Evolutionary conservation across 2,888 invertebrate genomes (phyloP), one percentile per base, ranked within the genome.

Genomic region (Leptura quadrifasciata): DNA sequence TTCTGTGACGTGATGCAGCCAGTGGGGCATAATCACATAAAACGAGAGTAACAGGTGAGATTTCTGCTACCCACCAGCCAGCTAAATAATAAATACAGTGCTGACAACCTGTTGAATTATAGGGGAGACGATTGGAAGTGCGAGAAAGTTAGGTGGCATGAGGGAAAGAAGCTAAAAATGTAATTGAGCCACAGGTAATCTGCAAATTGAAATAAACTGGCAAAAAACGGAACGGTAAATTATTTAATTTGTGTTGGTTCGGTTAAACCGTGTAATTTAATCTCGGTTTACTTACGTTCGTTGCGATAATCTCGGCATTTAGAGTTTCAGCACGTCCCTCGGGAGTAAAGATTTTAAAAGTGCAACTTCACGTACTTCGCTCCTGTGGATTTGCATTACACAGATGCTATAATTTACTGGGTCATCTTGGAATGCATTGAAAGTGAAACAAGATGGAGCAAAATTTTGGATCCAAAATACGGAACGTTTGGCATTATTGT

Each of bases 21-120:
- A 39, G 12, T 10, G 52, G 39, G 60, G 39, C 9, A 39, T 35
- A 24, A 70, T 55, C 69, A 21, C 47, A 24, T 70, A 70, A 70
- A 70, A 8, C 60, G 20, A 5, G 47, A 70, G 69, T 70, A 70
- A 70, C 69, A 70, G 69, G 69, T 70, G 55, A 57, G 60, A 57
- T 24, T 60, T 24, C 69, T 52, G 65, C 24, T 52, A 24, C 65
- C 57, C 20, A 20, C 24, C 39, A 39, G 39, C 58, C 39, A n/a
- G 69, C 82, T 85, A 85, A 86, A 85, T 86, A 86, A 86, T 86
- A 86, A 86, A 86, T 84, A 82, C 80, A 75, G 69, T 57, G 80
- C 75, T 82, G 80, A 80, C 86, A 86, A 88, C 88, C 88, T 88
- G 88, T 88, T 88, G 88, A 87, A 84, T 85, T 83, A 81, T 76